Percentiles rank a stretch among this genome's conserved stretches.
These are phyloP conservation scores for Hepsetus odoe DNA, from an alignment of 2,113 vertebrate genomes.

Conservation along the genomic window DNA sequence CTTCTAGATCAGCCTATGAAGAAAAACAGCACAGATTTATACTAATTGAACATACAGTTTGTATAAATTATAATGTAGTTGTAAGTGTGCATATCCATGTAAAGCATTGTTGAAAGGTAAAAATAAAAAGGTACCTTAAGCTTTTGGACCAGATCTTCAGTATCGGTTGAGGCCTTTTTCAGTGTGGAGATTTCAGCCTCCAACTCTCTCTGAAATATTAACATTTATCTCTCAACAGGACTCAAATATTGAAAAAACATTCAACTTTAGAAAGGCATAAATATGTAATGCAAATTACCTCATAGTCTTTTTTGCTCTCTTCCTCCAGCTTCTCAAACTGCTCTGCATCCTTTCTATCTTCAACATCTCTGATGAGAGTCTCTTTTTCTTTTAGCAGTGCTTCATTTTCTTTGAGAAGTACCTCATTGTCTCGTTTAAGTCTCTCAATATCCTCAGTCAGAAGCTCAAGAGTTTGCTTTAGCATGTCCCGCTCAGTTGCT, in stretches of 20 bases:
- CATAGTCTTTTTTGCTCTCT: constrained; percentile 77
- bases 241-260: not conserved
- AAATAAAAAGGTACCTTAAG: constrained; percentile 76
- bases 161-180: constrained; percentile 76
- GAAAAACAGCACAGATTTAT: constrained; percentile 5
- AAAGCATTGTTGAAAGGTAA: not conserved
- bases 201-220: constrained; percentile 78
- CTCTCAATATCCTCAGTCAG: constrained; percentile 68
- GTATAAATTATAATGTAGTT: not conserved
- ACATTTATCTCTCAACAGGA: constrained; percentile 58
- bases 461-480: constrained; percentile 52
- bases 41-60: not conserved
- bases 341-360: constrained; percentile 79
- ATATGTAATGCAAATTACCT: constrained; percentile 78
- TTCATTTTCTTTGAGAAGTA: constrained; percentile 66
- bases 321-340: constrained; percentile 88
- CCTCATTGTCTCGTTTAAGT: constrained; percentile 74
- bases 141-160: constrained; percentile 75
- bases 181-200: constrained; percentile 80
- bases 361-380: constrained; percentile 76
- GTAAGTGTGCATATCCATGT: not conserved
- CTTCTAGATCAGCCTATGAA: constrained; percentile 76
- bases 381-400: constrained; percentile 72
- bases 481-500: constrained; percentile 43
- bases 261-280: not conserved